Evolutionary conservation across 2,113 vertebrate genomes (phyloP).

Genomic region (Dasyornis broadbenti): DNA sequence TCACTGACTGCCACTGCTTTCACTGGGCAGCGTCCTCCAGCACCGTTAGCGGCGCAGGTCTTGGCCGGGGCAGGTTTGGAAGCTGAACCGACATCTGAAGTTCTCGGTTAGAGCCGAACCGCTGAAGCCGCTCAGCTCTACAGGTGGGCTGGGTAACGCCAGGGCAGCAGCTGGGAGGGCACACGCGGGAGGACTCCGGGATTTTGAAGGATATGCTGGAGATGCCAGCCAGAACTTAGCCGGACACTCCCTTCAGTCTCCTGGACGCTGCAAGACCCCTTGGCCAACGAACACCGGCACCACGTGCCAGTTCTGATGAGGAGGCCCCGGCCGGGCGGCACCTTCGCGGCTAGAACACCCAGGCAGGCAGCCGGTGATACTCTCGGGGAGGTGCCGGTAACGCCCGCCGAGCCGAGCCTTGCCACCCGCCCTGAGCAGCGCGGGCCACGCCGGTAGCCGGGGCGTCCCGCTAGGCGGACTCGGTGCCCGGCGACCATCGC

Average conservation of each 20-base stretch:
- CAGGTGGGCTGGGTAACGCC: neutral
- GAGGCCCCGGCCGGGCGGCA: neutral
- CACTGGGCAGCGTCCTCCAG: rapidly evolving
- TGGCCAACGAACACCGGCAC: rapidly evolving
- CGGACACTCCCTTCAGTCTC: neutral
- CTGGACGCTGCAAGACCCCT: rapidly evolving
- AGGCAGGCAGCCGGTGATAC: neutral
- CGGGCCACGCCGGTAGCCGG: neutral
- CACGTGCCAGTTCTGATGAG: rapidly evolving
- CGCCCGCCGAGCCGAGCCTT: neutral
- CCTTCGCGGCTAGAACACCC: neutral
- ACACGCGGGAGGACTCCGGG: rapidly evolving
- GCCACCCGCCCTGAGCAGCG: no score
- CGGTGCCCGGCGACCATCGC: neutral
- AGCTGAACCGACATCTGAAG: rapidly evolving
- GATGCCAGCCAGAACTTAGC: rapidly evolving
- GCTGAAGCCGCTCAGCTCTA: rapidly evolving
- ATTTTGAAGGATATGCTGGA: rapidly evolving
- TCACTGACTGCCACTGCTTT: rapidly evolving
- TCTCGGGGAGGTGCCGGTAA: neutral
- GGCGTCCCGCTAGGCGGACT: no score
- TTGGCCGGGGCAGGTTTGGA: rapidly evolving
- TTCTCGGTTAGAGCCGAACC: rapidly evolving
- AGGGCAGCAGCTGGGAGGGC: rapidly evolving
- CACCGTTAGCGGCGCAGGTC: neutral